phyloP scores from a whole-genome alignment of 2,113 vertebrate genomes.

The Oreotrochilus melanogaster region DNA sequence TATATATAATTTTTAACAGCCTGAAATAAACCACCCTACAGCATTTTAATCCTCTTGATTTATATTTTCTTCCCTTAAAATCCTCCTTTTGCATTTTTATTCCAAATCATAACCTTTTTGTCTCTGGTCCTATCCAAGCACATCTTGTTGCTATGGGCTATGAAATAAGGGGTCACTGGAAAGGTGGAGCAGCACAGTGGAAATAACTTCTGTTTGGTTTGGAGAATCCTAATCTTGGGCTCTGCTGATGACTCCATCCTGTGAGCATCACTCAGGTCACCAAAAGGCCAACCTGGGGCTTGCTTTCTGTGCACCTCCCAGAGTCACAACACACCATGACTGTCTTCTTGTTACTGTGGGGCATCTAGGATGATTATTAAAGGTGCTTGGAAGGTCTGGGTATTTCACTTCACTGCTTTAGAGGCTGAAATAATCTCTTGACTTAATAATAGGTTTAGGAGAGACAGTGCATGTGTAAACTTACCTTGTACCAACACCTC shows the following conservation, averaged over 20 bases:
- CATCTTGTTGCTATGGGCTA: not conserved
- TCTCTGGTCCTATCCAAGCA: not conserved
- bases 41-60: not conserved
- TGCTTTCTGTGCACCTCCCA: accelerated
- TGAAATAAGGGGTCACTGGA: not conserved
- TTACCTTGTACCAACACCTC: not conserved
- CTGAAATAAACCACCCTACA: not conserved
- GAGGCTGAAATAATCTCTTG: not conserved
- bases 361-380: accelerated
- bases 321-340: not conserved
- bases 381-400: not conserved
- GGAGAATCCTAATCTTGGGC: not conserved
- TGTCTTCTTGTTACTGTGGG: accelerated
- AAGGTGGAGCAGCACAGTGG: not conserved
- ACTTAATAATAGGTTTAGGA: not conserved
- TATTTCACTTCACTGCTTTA: not conserved
- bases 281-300: not conserved
- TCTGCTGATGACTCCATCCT: not conserved
- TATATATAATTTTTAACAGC: not conserved
- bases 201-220: not conserved
- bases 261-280: not conserved
- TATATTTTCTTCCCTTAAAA: not conserved
- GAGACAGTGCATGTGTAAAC: not conserved
- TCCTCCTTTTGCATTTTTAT: not conserved
- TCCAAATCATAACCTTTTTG: not conserved